Percentiles rank a stretch among this genome's conserved stretches.
Conservation (phyloP, 2,113 vertebrate species). For the Myodes glareolus region DNA sequence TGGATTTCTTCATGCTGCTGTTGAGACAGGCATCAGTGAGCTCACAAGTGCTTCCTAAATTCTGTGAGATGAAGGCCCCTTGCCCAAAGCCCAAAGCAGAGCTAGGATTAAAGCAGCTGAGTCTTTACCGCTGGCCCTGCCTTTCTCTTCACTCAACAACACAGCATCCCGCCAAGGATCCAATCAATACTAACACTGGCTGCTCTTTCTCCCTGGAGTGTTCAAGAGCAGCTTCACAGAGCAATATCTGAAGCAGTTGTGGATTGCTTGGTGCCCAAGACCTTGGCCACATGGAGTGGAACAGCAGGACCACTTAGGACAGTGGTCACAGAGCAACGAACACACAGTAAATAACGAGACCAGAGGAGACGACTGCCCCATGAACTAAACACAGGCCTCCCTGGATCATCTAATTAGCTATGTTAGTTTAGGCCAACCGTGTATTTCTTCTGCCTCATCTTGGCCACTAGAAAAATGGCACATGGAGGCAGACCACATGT, state of each 20-base stretch:
- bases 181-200: slow-evolving; percentile 55
- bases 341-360: neutral
- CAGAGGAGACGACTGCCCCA: neutral
- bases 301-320: neutral
- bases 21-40: neutral
- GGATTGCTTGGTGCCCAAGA: neutral
- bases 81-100: neutral
- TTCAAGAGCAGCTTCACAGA: slow-evolving; percentile 34
- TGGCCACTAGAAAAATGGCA: neutral
- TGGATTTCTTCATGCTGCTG: neutral
- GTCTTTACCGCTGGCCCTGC: neutral
- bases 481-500: neutral
- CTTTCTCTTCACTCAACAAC: slow-evolving; percentile 49
- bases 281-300: neutral
- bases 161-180: slow-evolving; percentile 39
- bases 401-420: neutral
- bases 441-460: slow-evolving; percentile 17
- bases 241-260: neutral
- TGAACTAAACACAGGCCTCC: neutral
- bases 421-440: slow-evolving; percentile 31
- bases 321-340: neutral
- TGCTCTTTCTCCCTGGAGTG: slow-evolving; percentile 33
- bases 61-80: neutral
- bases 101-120: slow-evolving; percentile 2
- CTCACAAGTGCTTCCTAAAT: neutral